A percentile compares a stretch with the other conserved stretches of the same genome.
Conservation (phyloP, 2,888 invertebrate genomes). For the Neocrepidodera transversa region DNA sequence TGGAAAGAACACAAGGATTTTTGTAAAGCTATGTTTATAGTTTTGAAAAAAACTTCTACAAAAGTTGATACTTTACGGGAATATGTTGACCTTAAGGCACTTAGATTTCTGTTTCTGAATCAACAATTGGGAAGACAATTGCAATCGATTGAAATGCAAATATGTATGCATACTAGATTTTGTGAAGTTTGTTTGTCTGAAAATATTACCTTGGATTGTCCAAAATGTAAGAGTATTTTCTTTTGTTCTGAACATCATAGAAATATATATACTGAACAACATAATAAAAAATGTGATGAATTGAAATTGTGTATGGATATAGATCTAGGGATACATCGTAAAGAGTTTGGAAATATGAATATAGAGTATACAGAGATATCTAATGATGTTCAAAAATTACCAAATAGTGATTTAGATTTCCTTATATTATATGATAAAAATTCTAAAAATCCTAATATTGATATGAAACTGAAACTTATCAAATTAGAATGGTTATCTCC, state of each 20-base stretch:
- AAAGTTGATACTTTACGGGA: conserved; percentile 31
- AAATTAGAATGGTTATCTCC: conserved; percentile 35
- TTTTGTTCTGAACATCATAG: conserved; percentile 46
- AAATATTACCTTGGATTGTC: conserved; percentile 39
- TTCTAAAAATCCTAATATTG: conserved; percentile 4
- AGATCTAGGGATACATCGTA: not conserved
- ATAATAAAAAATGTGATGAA: conserved; percentile 40
- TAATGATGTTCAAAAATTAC: conserved; percentile 18
- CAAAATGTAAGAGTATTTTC: conserved; percentile 43
- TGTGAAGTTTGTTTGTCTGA: conserved; percentile 48
- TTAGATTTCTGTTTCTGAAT: conserved; percentile 39
- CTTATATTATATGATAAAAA: conserved; percentile 28
- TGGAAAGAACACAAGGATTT: conserved; percentile 78
- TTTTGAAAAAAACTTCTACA: conserved; percentile 13
- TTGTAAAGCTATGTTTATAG: conserved; percentile 56
- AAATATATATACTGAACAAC: conserved; percentile 28
- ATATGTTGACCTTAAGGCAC: conserved; percentile 24
- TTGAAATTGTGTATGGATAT: conserved; percentile 42
- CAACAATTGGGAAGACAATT: conserved; percentile 42
- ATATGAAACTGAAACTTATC: conserved; percentile 26
- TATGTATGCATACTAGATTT: conserved; percentile 51
- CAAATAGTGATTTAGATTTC: conserved; percentile 25
- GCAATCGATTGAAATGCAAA: conserved; percentile 46
- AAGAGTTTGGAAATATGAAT: not conserved
- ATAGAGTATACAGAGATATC: conserved; percentile 3